Evolutionary conservation across 1,140 invertebrate genomes (phyloP).

Genomic region (Mesaphorura yosii): DNA sequence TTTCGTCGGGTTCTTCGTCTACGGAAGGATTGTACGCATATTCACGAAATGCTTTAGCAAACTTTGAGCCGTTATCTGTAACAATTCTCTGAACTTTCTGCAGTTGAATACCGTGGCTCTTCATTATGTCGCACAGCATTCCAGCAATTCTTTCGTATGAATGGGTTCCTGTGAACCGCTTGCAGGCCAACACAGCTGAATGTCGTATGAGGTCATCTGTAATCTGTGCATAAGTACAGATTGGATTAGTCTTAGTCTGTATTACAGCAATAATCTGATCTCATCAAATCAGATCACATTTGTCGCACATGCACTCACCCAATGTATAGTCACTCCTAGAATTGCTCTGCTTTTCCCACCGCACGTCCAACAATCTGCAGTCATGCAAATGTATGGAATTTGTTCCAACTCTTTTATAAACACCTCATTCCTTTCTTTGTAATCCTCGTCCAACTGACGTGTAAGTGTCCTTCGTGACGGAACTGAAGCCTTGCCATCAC

Average conservation of each 20-base stretch:
- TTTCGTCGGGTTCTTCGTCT: background rate
- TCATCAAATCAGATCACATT: too few relatives aligned
- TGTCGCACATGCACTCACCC: too few relatives aligned
- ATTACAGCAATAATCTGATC: too few relatives aligned
- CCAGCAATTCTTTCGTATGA: slow-evolving; percentile 25
- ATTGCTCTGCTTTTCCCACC: background rate
- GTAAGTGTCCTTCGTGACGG: background rate
- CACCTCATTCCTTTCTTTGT: background rate
- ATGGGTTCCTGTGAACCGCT: slow-evolving; percentile 26
- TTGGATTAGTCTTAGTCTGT: too few relatives aligned
- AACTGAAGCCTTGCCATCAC: background rate
- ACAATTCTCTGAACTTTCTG: slow-evolving; percentile 27
- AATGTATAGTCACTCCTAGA: slow-evolving; percentile 1
- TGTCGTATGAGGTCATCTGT: background rate
- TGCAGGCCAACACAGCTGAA: slow-evolving; percentile 14
- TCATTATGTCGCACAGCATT: slow-evolving; percentile 15
- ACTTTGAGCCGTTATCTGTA: slow-evolving; percentile 31
- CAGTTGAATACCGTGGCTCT: slow-evolving; percentile 19
- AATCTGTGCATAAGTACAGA: too few relatives aligned
- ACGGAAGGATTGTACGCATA: background rate
- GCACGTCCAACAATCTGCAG: slow-evolving; percentile 4
- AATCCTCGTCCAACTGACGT: background rate
- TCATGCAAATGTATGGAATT: background rate
- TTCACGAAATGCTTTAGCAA: slow-evolving; percentile 28
- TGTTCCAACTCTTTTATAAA: background rate